Evolutionary conservation across 2,888 invertebrate species (phyloP), one percentile per base, ranked within the genome.

Genomic region (Drosophila infuscata): DNA sequence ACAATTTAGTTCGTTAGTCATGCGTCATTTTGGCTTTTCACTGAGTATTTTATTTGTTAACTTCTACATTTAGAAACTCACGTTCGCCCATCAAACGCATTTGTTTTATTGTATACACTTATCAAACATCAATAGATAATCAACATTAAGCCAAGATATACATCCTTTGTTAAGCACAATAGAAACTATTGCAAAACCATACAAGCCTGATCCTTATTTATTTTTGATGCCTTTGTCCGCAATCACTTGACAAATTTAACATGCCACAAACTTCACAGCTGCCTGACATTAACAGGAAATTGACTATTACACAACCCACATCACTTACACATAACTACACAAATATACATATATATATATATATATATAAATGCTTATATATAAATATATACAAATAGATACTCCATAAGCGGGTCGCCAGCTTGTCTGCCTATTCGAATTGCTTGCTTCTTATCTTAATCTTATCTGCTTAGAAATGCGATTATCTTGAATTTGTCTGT

Each of bases 191-290:
- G 43, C n/a, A 46, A 60, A 52, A 41, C 48, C 38, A 7, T 35
- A 20, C 36, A 70, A 61, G 33, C 12, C 60, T 41, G 9, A 48
- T 32, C 43, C 29, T 57, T 30, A 32, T 54, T 51, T 38, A 35
- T 48, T 17, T 30, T 25, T 25, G n/a, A 46, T 46, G 15, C 15
- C 46, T 25, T 46, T 8, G 20, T 25, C 20, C 25, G 25, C 30
- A 75, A 60, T 71, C 74, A 74, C 61, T 81, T 79, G 82, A 79
- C 67, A 82, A 88, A 82, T 86, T 88, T 76, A 70, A 82, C 81
- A 78, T 81, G 75, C 68, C 78, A 75, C 71, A 82, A 83, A 62
- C 32, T 82, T 51, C 58, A 52, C 56, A 61, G 57, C 64, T 65
- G 58, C 56, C 69, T 73, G 60, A 64, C 74, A 79, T 72, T 70